Percentiles rank a stretch among this genome's conserved stretches.
Evolutionary conservation across 2,888 invertebrate genomes (phyloP).

Genomic region (Fragum sueziense): DNA sequence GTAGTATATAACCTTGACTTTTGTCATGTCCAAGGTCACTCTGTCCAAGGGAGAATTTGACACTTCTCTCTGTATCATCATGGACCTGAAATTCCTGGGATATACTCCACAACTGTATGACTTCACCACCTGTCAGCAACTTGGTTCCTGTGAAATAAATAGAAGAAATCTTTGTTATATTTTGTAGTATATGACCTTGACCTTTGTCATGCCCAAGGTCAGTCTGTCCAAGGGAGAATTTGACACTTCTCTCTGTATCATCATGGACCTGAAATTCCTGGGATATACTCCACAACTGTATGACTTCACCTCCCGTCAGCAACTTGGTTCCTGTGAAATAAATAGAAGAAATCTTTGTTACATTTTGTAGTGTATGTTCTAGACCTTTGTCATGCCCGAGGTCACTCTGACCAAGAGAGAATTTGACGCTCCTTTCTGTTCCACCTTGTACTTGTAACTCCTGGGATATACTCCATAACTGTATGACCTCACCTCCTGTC

Average conservation of each 20-base stretch:
- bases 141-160: constrained; percentile 71
- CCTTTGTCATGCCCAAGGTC: constrained; percentile 53
- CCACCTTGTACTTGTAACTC: constrained; percentile 61
- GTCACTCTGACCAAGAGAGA: constrained; percentile 69
- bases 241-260: constrained; percentile 64
- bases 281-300: constrained; percentile 91
- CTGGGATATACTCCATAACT: constrained; percentile 88
- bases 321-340: constrained; percentile 84
- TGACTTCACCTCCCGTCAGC: constrained; percentile 94
- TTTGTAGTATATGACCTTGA: constrained; percentile 4
- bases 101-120: constrained; percentile 92
- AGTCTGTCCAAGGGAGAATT: constrained; percentile 72
- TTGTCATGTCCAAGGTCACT: constrained; percentile 55
- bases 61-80: constrained; percentile 58
- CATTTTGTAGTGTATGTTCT: background rate
- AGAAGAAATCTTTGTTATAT: background rate
- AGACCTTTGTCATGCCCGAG: constrained; percentile 45
- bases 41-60: constrained; percentile 75
- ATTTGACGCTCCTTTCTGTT: constrained; percentile 70
- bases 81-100: constrained; percentile 65
- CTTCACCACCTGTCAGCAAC: constrained; percentile 94
- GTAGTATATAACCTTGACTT: background rate
- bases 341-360: background rate
- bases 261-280: constrained; percentile 64
- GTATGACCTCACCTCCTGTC: constrained; percentile 95